Evolutionary conservation across 1,140 invertebrate genomes (phyloP).

Genomic region (Lysiphlebus fabarum): DNA sequence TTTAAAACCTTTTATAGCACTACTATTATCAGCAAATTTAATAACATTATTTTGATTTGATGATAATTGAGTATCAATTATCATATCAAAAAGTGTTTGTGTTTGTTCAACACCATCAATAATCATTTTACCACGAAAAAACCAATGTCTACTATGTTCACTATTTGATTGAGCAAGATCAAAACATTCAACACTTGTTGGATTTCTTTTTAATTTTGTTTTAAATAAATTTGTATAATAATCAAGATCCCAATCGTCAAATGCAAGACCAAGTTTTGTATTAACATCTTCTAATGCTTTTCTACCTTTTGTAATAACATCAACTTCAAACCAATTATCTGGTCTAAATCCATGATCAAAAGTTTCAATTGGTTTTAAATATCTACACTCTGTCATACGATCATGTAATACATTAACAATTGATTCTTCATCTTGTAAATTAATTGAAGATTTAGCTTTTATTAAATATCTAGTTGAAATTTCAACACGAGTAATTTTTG

Average conservation of each 20-base stretch:
- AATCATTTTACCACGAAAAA: constrained; percentile 87
- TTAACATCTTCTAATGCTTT: constrained; percentile 81
- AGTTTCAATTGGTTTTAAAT: constrained; percentile 64
- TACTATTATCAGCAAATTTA: constrained; percentile 96
- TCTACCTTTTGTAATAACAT: constrained; percentile 73
- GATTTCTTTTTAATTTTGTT: constrained; percentile 82
- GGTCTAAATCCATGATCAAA: constrained; percentile 70
- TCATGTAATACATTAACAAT: constrained; percentile 72
- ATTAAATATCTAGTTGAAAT: constrained; percentile 76
- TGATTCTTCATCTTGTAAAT: constrained; percentile 48
- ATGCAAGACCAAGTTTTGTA: constrained; percentile 77
- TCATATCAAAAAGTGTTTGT: constrained; percentile 87
- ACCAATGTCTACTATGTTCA: constrained; percentile 91
- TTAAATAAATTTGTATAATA: constrained; percentile 82
- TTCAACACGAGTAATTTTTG: constrained; percentile 75
- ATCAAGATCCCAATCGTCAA: constrained; percentile 83
- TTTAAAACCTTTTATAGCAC: constrained; percentile 85
- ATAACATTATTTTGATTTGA: constrained; percentile 95
- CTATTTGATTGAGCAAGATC: constrained; percentile 98
- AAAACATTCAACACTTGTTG: constrained; percentile 96
- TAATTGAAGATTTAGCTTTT: constrained; percentile 46
- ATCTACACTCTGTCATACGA: constrained; percentile 80
- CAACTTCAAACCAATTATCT: constrained; percentile 78
- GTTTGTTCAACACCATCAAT: constrained; percentile 77
- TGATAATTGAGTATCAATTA: constrained; percentile 81